These are phyloP conservation scores for Cherax quadricarinatus DNA, from an alignment of 1,140 invertebrate species.

Conservation along the genomic window DNA sequence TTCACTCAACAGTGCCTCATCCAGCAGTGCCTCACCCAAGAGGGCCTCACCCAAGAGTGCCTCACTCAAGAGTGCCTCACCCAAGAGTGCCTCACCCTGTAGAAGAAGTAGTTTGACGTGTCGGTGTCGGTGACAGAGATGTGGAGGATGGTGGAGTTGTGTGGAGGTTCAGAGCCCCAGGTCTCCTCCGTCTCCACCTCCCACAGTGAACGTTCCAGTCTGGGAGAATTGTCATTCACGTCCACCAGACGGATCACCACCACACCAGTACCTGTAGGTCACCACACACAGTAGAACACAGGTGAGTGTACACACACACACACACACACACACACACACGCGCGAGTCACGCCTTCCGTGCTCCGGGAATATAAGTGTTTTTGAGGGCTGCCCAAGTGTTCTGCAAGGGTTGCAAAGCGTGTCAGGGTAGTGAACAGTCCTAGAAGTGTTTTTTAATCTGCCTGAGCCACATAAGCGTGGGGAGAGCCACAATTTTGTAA, in stretches of 20 bases:
- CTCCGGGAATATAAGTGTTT: too few species aligned
- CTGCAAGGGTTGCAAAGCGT: too few species aligned
- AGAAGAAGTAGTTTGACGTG: conserved; percentile 48
- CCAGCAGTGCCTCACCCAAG: neutral
- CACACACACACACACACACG: neutral
- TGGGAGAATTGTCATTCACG: conserved; percentile 37
- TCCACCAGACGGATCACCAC: conserved; percentile 43
- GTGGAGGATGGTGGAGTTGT: conserved; percentile 20
- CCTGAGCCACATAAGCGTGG: too few species aligned
- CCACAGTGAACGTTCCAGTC: conserved; percentile 30
- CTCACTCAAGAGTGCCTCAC: neutral
- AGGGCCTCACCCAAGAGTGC: neutral
- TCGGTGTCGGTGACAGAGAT: conserved; percentile 31
- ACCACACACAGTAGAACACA: neutral
- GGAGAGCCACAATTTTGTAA: too few species aligned
- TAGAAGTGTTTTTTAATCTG: too few species aligned
- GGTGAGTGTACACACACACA: neutral
- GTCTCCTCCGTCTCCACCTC: conserved; percentile 37
- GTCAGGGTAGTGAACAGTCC: too few species aligned
- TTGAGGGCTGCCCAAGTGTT: neutral
- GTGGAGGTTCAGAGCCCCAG: neutral
- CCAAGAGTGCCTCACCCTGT: conserved; percentile 26
- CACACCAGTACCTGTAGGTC: conserved; percentile 24
- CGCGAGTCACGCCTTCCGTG: too few species aligned
- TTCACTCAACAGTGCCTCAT: neutral